These are phyloP conservation scores for Allophyes oxyacanthae DNA, from an alignment of 2,888 invertebrate species.

Conservation along the genomic window DNA sequence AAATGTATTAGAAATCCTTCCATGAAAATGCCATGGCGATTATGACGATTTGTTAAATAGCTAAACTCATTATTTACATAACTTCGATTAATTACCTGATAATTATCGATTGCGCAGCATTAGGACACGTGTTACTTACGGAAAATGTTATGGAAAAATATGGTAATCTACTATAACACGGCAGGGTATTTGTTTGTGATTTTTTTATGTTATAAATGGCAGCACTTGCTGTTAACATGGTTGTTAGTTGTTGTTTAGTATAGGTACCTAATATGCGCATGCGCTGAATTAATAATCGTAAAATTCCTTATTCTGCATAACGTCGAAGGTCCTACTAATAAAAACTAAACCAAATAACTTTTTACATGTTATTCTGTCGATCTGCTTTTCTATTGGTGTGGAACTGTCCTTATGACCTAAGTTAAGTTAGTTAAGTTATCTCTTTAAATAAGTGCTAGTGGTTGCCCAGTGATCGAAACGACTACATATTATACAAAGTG, in stretches of 20 bases:
- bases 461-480: too few relatives aligned
- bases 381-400: too few relatives aligned
- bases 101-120: slow-evolving; percentile 16
- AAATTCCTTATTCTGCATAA: too few relatives aligned
- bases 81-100: slow-evolving; percentile 10
- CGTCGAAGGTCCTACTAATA: too few relatives aligned
- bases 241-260: slow-evolving; percentile 26
- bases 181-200: slow-evolving; percentile 13
- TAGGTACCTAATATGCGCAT: slow-evolving; percentile 24
- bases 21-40: slow-evolving; percentile 20
- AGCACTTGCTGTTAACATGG: too few relatives aligned
- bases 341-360: too few relatives aligned
- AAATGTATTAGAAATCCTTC: slow-evolving; percentile 13
- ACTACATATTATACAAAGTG: too few relatives aligned
- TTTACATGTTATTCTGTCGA: too few relatives aligned
- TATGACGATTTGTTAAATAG: slow-evolving; percentile 15
- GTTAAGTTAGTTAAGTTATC: too few relatives aligned
- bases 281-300: slow-evolving; percentile 17
- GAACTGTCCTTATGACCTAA: too few relatives aligned
- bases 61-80: slow-evolving; percentile 26
- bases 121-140: slow-evolving; percentile 35
- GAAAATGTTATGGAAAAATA: slow-evolving; percentile 33
- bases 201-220: too few relatives aligned
- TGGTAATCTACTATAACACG: slow-evolving; percentile 25
- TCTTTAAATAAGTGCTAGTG: too few relatives aligned